These are phyloP conservation scores for Danaus plexippus DNA, from an alignment of 1,140 invertebrate species.

Conservation along the genomic window DNA sequence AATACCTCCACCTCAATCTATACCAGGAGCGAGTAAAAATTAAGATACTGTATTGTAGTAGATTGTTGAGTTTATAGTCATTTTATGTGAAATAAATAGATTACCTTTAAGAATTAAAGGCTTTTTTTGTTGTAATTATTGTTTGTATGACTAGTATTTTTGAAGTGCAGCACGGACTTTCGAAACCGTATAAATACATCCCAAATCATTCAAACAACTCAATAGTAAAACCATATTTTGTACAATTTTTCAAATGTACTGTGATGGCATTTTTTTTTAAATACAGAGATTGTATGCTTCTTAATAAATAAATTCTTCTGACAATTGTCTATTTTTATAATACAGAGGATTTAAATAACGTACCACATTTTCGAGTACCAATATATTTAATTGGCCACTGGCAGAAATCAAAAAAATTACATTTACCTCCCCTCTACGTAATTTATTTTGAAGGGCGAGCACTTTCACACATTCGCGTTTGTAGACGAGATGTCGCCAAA, in stretches of 20 bases:
- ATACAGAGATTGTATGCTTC: conserved; percentile 4
- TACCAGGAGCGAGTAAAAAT: conserved; percentile 47
- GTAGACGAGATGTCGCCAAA: conserved; percentile 21
- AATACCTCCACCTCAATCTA: conserved; percentile 35
- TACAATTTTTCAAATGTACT: not conserved
- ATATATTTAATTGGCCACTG: conserved; percentile 71
- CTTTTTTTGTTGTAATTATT: conserved; percentile 35
- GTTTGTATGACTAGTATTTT: too few species aligned
- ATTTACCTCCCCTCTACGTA: conserved; percentile 52
- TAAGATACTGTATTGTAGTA: conserved; percentile 42
- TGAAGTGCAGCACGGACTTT: not conserved
- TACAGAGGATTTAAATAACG: conserved; percentile 49
- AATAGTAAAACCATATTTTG: conserved; percentile 14
- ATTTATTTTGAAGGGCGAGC: conserved; percentile 41
- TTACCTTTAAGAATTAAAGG: conserved; percentile 57
- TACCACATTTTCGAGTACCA: conserved; percentile 62
- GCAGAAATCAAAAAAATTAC: conserved; percentile 66
- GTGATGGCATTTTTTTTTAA: conserved; percentile 1
- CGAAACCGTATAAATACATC: conserved; percentile 9
- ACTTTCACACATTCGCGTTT: conserved; percentile 26
- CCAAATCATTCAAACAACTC: conserved; percentile 24
- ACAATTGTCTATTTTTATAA: conserved; percentile 21
- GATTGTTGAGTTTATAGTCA: conserved; percentile 46
- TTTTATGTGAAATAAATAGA: conserved; percentile 61
- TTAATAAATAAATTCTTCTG: conserved; percentile 42